Evolutionary conservation across 2,888 invertebrate genomes (phyloP), one percentile per base, ranked within the genome.

Genomic region (Tridacna gigas): DNA sequence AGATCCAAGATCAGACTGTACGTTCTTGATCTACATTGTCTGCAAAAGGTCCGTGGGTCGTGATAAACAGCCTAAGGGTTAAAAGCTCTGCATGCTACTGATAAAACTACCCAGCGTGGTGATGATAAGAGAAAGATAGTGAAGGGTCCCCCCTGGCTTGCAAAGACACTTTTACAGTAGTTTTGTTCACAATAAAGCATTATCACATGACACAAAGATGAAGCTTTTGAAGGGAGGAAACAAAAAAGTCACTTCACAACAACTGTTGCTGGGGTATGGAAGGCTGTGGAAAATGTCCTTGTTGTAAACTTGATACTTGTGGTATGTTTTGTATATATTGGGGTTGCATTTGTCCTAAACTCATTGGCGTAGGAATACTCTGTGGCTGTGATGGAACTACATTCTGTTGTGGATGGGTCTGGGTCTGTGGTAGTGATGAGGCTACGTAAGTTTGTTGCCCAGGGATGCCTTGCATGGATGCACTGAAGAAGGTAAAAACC

Each of bases 301-400:
- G 83, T 51, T 73, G 83, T 80, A 86, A 76, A 73, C 26, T 79
- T 28, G 79, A 66, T 26, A 77, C 74, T 45, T 73, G 83, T 61
- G 79, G 81, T 51, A 79, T 56, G 26, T 78, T 77, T 51, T 79
- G 86, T 78, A 84, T 63, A 76, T 84, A 86, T 45, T 85, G 85
- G 47, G 82, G 61, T 22, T 81, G 83, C 63, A 77, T 56, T 7
- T 81, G 73, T 75, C 78, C 80, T 51, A 80, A 25, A 74, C 75
- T 74, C 51, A 74, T 45, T 13, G 75, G 81, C 61, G 81, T 63
- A 79, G 82, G 80, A 82, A 86, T 80, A 82, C 60, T 82, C 73
- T 80, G 84, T 79, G 77, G 26, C n/a, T 81, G 86, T 28, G 83
- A 74, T 28, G 86, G 86, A 80, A 86, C 83, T 86, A 86, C 67